These are phyloP conservation scores for Sepioteuthis lessoniana DNA, from an alignment of 2,888 invertebrate species.

Conservation along the genomic window DNA sequence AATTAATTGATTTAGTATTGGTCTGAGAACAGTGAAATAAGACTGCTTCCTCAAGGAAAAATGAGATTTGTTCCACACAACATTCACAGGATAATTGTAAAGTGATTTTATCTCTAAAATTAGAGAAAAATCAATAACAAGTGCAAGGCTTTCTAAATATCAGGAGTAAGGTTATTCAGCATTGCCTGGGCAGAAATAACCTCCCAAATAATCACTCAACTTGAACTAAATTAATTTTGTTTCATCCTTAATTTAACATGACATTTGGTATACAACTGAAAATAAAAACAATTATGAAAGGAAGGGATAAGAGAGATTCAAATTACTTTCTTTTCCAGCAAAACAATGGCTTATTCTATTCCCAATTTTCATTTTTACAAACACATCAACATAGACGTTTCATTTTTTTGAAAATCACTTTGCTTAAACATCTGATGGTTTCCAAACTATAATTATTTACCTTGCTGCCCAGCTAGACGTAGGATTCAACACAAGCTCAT, in stretches of 20 bases:
- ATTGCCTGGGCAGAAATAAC: background rate
- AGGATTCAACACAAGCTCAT: too few species aligned
- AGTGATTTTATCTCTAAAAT: background rate
- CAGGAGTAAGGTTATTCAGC: background rate
- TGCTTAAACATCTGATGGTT: too few species aligned
- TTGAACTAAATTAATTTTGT: background rate
- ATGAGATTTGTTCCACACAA: background rate
- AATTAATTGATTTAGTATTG: background rate
- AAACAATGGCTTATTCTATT: too few species aligned
- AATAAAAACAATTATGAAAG: too few species aligned
- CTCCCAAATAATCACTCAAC: background rate
- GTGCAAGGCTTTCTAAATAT: background rate
- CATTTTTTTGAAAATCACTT: too few species aligned
- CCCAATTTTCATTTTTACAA: too few species aligned
- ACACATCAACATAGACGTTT: too few species aligned
- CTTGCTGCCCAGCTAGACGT: too few species aligned
- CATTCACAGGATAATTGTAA: background rate
- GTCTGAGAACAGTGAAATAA: background rate
- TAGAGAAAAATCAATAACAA: background rate
- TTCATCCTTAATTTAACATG: background rate
- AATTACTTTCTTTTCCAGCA: too few species aligned
- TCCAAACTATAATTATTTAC: too few species aligned
- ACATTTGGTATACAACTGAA: too few species aligned
- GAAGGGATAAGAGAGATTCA: too few species aligned
- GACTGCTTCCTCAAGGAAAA: background rate